Percentiles rank a stretch among this genome's conserved stretches.
phyloP scores from a whole-genome alignment of 2,113 vertebrate genomes.

The Thinocorus orbignyianus region DNA sequence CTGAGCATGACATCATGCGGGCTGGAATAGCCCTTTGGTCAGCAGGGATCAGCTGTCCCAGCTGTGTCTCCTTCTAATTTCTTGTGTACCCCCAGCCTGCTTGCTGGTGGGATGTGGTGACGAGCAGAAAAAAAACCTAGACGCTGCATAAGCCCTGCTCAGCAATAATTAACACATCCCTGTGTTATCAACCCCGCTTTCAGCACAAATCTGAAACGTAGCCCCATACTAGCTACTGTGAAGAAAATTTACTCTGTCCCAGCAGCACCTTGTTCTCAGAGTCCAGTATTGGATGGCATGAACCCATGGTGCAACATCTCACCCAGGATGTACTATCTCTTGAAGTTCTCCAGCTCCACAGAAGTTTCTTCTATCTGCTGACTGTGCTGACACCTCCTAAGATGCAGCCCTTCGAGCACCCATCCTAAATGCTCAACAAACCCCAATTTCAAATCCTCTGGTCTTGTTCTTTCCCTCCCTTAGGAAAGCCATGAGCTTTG shows the following conservation, averaged over 20 bases:
- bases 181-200: neutral
- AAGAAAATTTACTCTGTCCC: neutral
- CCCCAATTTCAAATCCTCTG: neutral
- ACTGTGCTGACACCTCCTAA: neutral
- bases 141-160: neutral
- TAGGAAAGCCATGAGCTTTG: neutral
- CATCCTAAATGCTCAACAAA: neutral
- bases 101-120: neutral
- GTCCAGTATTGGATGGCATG: neutral
- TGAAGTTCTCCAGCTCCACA: neutral
- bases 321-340: neutral
- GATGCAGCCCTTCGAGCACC: neutral
- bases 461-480: neutral
- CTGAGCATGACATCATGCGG: neutral
- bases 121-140: neutral
- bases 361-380: neutral
- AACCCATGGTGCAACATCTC: neutral
- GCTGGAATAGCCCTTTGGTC: neutral
- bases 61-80: no score
- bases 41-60: neutral
- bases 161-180: neutral
- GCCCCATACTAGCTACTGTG: no score
- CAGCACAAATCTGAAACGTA: neutral
- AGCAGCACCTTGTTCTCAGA: neutral
- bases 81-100: no score